phyloP scores from a whole-genome alignment of 2,113 vertebrate species.

The Thamnophis sirtalis region DNA sequence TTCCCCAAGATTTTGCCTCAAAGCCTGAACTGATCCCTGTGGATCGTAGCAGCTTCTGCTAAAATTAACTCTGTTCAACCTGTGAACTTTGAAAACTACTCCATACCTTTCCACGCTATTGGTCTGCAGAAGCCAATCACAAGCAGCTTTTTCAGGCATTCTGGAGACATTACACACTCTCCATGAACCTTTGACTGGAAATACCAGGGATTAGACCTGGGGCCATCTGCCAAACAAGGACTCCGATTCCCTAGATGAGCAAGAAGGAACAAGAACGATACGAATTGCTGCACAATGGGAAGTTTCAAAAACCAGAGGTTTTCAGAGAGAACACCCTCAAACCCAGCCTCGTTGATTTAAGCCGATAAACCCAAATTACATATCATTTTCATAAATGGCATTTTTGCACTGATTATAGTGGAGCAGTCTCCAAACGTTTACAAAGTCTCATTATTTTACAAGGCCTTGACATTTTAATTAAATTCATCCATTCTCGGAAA shows the following conservation, averaged over 20 bases:
- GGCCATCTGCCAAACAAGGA: neutral
- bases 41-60: neutral
- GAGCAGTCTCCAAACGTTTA: neutral
- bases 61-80: neutral
- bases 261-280: neutral
- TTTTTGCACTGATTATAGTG: conserved; percentile 9
- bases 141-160: neutral
- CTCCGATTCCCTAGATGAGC: neutral
- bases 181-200: neutral
- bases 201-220: neutral
- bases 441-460: neutral
- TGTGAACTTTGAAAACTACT: neutral
- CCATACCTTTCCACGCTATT: neutral
- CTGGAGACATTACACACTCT: neutral
- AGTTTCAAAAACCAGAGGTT: neutral
- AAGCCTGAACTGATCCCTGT: neutral
- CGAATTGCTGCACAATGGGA: neutral
- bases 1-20: neutral
- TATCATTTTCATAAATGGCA: conserved; percentile 3
- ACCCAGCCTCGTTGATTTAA: neutral
- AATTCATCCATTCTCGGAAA: neutral
- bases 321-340: neutral
- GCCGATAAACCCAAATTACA: conserved; percentile 2
- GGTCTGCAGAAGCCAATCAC: neutral
- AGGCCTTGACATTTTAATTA: neutral